phyloP scores from a whole-genome alignment of 2,797 vertebrate genomes.

The Gallinago solitaria region DNA sequence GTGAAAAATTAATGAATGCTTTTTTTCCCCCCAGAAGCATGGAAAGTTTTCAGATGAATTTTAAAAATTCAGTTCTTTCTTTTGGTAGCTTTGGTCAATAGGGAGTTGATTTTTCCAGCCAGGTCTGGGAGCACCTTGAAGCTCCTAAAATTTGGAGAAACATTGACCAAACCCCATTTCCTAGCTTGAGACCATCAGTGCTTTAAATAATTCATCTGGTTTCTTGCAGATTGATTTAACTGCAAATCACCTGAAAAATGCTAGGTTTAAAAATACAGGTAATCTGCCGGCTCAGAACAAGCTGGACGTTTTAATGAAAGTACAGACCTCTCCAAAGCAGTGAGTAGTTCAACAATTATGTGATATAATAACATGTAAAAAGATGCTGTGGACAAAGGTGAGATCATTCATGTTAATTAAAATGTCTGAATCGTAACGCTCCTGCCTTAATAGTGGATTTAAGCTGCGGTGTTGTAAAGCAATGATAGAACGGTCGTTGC shows the following conservation, averaged over 20 bases:
- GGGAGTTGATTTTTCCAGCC: conserved; percentile 8
- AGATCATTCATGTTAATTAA: conserved; percentile 64
- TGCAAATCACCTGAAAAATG: conserved; percentile 23
- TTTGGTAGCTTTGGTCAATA: conserved; percentile 3
- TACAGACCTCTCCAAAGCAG: conserved; percentile 3
- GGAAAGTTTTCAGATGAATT: conserved; percentile 1
- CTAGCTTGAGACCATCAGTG: not conserved
- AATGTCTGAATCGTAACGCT: conserved; percentile 7
- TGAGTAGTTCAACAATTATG: conserved; percentile 53
- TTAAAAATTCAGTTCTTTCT: not conserved
- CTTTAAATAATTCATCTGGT: conserved; percentile 6
- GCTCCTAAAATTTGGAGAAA: not conserved
- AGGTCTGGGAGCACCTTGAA: not conserved
- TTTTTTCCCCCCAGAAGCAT: not conserved
- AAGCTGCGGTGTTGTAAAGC: not conserved
- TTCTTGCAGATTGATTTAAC: conserved; percentile 28
- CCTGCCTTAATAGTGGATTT: conserved; percentile 26
- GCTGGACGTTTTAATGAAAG: conserved; percentile 22
- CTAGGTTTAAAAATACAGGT: not conserved
- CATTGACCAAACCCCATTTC: not conserved
- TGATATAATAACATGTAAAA: conserved; percentile 22
- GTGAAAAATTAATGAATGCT: conserved; percentile 39
- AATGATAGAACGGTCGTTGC: not conserved
- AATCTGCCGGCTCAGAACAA: not conserved
- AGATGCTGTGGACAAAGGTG: conserved; percentile 49